Conservation (phyloP, 2,888 invertebrate genomes). For the Itoplectis maculator region DNA sequence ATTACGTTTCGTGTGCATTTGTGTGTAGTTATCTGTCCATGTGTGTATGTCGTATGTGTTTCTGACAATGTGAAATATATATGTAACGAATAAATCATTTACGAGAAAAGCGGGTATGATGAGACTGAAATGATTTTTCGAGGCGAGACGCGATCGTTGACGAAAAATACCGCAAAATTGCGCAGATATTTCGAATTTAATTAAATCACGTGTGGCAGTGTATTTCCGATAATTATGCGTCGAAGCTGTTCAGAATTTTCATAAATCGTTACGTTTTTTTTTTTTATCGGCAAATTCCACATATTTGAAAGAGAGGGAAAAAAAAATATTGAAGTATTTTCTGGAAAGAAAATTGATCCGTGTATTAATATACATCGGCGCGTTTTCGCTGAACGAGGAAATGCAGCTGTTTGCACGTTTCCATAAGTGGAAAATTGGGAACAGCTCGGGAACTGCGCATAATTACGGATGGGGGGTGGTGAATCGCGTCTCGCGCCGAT, state of each 20-base stretch:
- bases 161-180: neutral
- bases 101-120: constrained; percentile 60
- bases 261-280: neutral
- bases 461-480: no score
- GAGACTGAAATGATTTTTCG: constrained; percentile 52
- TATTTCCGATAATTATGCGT: neutral
- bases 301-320: neutral
- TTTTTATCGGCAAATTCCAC: neutral
- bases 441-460: neutral
- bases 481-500: constrained; percentile 53
- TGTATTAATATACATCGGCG: no score
- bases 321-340: neutral
- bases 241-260: constrained; percentile 9
- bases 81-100: constrained; percentile 59
- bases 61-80: constrained; percentile 61
- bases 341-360: no score
- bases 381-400: neutral
- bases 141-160: constrained; percentile 51
- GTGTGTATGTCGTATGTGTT: constrained; percentile 38
- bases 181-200: neutral
- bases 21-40: constrained; percentile 42
- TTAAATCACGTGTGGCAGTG: neutral
- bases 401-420: neutral
- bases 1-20: constrained; percentile 56
- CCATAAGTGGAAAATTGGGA: constrained; percentile 2